A percentile compares a stretch with the other conserved stretches of the same genome.
Evolutionary conservation across 1,140 invertebrate genomes (phyloP).

Genomic region (Lordiphosa mommai): DNA sequence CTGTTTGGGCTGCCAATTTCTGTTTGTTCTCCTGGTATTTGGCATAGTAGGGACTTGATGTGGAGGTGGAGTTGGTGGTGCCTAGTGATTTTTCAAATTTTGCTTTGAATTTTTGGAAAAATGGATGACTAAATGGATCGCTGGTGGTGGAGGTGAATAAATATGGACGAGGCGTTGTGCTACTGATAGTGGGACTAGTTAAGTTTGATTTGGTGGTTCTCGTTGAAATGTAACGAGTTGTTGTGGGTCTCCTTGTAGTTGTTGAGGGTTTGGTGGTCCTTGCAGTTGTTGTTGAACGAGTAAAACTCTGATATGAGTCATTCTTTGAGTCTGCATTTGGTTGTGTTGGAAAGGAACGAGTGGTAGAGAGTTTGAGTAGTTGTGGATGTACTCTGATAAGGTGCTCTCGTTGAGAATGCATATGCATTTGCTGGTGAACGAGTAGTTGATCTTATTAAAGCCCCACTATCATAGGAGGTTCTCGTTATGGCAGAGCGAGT

Average conservation of each 20-base stretch:
- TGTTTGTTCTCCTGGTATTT: conserved; percentile 54
- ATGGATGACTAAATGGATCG: conserved; percentile 57
- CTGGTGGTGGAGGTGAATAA: conserved; percentile 43
- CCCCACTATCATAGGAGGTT: background rate
- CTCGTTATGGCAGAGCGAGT: conserved; percentile 12
- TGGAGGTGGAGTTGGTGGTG: background rate
- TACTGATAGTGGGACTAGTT: background rate
- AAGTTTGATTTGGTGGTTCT: no score
- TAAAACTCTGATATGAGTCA: no score
- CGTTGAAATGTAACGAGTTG: background rate
- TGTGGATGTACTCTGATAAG: background rate
- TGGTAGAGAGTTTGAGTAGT: background rate
- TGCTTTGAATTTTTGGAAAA: conserved; percentile 53
- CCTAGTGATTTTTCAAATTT: conserved; percentile 18
- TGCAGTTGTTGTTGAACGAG: background rate
- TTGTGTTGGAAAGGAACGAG: background rate
- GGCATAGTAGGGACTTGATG: conserved; percentile 43
- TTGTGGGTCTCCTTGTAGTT: background rate
- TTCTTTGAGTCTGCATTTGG: no score
- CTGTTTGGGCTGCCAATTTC: conserved; percentile 41
- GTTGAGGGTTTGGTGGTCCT: background rate
- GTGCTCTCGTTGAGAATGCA: background rate
- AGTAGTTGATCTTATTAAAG: background rate
- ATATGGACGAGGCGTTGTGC: conserved; percentile 53
- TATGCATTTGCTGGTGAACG: background rate